These are phyloP conservation scores for Eretmochelys imbricata DNA, from an alignment of 2,113 vertebrate genomes.

Conservation along the genomic window DNA sequence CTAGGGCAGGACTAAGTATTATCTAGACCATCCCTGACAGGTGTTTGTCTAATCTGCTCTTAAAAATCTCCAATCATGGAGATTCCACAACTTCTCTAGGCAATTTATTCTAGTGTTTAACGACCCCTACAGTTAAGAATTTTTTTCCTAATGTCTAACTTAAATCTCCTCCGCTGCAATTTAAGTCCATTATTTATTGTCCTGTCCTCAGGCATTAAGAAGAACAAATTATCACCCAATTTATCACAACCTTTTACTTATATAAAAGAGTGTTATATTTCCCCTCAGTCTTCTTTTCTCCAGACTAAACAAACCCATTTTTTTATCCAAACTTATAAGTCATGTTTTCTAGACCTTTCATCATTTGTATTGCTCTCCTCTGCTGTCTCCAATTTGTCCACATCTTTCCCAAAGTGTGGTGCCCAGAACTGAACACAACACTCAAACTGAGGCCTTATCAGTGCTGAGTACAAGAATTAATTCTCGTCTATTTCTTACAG, in stretches of 20 bases:
- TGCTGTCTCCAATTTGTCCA: background rate
- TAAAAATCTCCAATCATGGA: background rate
- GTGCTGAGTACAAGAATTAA: background rate
- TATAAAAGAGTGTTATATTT: background rate
- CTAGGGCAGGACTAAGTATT: background rate
- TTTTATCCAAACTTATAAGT: background rate
- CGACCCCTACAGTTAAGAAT: background rate
- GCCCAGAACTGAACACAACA: background rate
- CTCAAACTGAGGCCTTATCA: background rate
- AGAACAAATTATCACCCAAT: background rate
- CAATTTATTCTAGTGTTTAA: background rate
- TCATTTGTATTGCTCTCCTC: background rate
- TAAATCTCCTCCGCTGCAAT: background rate
- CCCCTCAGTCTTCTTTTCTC: background rate
- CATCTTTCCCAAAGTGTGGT: background rate
- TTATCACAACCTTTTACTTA: background rate
- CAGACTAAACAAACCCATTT: background rate
- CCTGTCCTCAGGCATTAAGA: background rate
- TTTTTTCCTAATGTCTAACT: background rate
- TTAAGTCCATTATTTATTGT: background rate
- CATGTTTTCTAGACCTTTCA: background rate
- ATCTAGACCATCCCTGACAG: background rate
- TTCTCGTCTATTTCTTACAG: background rate
- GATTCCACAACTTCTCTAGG: background rate
- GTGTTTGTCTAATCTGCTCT: background rate